Base-by-base conservation (phyloP, 2,797 vertebrate species). In the Clarias pachynema region DNA sequence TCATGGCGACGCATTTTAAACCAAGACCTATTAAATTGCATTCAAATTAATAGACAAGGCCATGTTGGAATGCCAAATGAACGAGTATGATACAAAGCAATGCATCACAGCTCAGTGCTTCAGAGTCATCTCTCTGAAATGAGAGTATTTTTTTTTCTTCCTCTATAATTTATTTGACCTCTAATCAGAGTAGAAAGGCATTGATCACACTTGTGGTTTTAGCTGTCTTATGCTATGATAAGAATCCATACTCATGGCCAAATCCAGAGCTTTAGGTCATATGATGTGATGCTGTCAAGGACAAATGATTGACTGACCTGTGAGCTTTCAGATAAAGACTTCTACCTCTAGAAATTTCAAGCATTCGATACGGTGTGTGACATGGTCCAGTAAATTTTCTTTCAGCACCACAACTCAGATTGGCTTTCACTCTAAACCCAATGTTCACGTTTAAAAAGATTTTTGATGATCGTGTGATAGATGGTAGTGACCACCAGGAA, bases 21-120 rank as follows among this genome's bases (percentile, higher is more conserved):
- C 56, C 37, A 62, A 86, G 86, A 88, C 72, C 70, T 73, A 88
- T 91, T 88, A 73, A 84, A 89, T 87, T 88, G 69, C 57, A 79
- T 66, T 56, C 63, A 60, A 56, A 62, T 60, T 65, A 77, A 85
- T 49, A 72, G n/a, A 84, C 56, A 73, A 31, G 56, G 80, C 80
- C 82, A 69, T 53, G 63, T 79, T 88, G 84, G 86, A 92, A 88
- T n/a, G 66, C 57, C 83, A 86, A 89, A 77, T 86, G 86, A 89
- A 85, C 82, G 73, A 85, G 88, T 84, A 68, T 78, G 59, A 79
- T 63, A 81, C 66, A 74, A 82, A 88, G 91, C 85, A 90, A 94
- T 94, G 89, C 93, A 93, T 93, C 90, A 92, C 78, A 62, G 87
- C 85, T 86, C 72, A 62, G 75, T 87, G 86, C 88, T 63, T 69